Percentiles rank a stretch among this genome's conserved stretches.
Conservation (phyloP, 2,113 vertebrate species). For the Acanthochromis polyacanthus region DNA sequence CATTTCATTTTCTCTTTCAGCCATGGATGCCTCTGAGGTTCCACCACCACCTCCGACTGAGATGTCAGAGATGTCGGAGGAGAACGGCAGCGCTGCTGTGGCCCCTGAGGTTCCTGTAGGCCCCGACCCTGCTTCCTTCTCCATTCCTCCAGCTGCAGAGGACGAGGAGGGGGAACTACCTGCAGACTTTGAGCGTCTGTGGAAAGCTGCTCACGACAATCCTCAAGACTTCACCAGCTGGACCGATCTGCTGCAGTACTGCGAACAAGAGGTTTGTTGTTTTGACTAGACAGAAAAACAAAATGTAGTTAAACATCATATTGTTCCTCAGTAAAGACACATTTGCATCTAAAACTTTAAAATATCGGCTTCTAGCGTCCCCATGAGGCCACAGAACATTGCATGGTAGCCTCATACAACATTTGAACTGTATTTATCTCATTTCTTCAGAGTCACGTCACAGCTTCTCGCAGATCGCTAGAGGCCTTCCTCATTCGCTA, state of each 20-base stretch:
- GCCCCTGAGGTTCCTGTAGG: constrained; percentile 22
- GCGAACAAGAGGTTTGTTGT: constrained; percentile 88
- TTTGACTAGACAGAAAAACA: not conserved
- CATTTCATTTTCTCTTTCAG: constrained; percentile 44
- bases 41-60: constrained; percentile 38
- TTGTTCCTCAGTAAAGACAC: no score
- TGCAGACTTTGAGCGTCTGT: constrained; percentile 85
- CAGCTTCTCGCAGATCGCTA: constrained; percentile 82
- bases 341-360: not conserved
- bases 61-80: constrained; percentile 44
- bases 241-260: constrained; percentile 88
- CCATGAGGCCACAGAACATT: not conserved
- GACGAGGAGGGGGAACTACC: constrained; percentile 80
- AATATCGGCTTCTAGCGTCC: not conserved
- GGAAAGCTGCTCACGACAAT: constrained; percentile 82
- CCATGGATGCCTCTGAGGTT: constrained; percentile 62
- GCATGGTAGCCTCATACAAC: not conserved
- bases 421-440: not conserved
- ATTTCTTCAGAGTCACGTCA: constrained; percentile 80
- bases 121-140: constrained; percentile 38
- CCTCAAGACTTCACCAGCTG: constrained; percentile 87
- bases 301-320: no score
- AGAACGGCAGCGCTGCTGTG: constrained; percentile 41
- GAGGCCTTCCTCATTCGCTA: constrained; percentile 86
- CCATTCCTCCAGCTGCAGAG: constrained; percentile 52